Percentiles rank a stretch among this genome's conserved stretches.
Evolutionary conservation across 1,140 invertebrate species (phyloP).

Genomic region (Pygmarrhopalites habei): DNA sequence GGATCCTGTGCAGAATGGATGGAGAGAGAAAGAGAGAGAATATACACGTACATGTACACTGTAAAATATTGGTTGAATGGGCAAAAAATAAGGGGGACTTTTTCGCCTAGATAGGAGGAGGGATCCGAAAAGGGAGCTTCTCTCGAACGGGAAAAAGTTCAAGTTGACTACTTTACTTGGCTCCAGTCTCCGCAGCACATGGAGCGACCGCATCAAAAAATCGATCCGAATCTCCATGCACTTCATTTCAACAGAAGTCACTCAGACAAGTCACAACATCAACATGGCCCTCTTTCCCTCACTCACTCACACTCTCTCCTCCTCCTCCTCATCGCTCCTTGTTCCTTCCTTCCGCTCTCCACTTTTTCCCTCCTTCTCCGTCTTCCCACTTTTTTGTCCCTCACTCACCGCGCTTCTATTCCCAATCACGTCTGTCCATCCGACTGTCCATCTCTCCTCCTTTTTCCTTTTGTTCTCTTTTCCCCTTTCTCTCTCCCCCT

Average conservation of each 20-base stretch:
- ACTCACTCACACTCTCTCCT: neutral
- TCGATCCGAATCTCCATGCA: conserved; percentile 24
- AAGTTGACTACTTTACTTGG: neutral
- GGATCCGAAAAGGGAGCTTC: neutral
- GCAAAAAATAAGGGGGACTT: too few relatives aligned
- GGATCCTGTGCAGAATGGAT: too few relatives aligned
- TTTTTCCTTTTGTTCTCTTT: neutral
- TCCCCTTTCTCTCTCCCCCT: neutral
- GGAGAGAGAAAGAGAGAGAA: too few relatives aligned
- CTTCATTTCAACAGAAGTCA: conserved; percentile 29
- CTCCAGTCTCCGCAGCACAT: conserved; percentile 3
- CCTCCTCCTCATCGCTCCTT: neutral
- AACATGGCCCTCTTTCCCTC: neutral
- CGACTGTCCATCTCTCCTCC: conserved; percentile 1
- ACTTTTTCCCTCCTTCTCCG: neutral
- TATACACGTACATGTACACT: too few relatives aligned
- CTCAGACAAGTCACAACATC: conserved; percentile 27
- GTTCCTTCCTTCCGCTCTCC: neutral
- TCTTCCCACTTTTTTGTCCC: neutral
- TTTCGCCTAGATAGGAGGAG: too few relatives aligned
- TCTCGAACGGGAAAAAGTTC: neutral
- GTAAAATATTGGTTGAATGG: too few relatives aligned
- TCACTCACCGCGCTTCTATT: conserved; percentile 8
- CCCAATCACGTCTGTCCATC: conserved; percentile 12
- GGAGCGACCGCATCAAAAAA: too few relatives aligned